Conservation (phyloP, 2,797 vertebrate species). For the Thripadectes ignobilis region DNA sequence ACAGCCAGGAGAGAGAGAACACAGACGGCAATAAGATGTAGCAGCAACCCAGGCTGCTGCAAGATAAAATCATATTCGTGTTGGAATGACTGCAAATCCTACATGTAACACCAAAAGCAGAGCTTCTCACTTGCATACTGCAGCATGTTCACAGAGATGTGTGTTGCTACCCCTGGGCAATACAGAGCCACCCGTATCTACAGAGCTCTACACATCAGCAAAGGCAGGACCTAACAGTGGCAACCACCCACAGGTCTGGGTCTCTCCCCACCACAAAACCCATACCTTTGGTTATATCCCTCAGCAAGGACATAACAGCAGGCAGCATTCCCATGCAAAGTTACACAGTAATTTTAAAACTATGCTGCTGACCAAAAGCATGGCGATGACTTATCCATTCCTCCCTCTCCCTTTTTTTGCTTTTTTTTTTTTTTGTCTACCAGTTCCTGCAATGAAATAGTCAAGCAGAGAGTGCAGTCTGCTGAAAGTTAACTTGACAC, state of each 20-base stretch:
- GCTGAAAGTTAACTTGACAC: neutral
- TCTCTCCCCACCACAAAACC: neutral
- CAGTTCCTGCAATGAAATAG: neutral
- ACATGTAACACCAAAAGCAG: neutral
- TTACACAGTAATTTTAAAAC: neutral
- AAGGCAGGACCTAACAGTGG: neutral
- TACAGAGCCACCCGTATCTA: neutral
- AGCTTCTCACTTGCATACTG: neutral
- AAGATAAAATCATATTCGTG: neutral
- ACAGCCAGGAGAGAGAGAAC: neutral
- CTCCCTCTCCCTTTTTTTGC: neutral
- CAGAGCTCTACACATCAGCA: neutral
- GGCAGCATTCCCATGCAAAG: neutral
- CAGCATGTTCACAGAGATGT: neutral
- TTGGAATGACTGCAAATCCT: neutral
- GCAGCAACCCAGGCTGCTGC: neutral
- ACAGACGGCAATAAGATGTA: neutral
- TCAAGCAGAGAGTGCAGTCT: neutral
- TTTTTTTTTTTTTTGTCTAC: neutral
- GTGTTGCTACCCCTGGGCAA: neutral
- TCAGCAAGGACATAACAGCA: neutral
- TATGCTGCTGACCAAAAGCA: neutral
- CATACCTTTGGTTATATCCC: neutral
- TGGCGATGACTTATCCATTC: neutral
- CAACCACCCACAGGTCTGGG: neutral